Base-by-base conservation (phyloP, 2,113 vertebrate genomes). In the Cygnus atratus region DNA sequence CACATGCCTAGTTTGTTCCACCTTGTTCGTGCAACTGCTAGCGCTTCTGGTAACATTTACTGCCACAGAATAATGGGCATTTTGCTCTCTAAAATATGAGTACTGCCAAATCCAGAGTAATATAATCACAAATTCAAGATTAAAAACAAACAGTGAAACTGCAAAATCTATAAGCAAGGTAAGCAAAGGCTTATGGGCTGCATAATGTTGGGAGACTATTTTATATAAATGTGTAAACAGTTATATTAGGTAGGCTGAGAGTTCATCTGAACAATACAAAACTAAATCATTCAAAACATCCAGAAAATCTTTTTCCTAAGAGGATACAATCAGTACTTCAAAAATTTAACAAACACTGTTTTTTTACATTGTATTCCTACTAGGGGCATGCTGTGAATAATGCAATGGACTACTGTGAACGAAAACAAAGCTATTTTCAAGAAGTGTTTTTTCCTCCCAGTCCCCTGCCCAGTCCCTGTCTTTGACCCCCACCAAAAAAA, bases 161-260 rank as follows among this genome's bases (percentile, higher is more conserved):
- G 48, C 29, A 93, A 93, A 93, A 94, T 87, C 88, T 73, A 85
- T 87, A 83, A 44, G 58, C 46, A 87, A 82, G 44, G 35, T 63
- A 67, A 80, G 22, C 73, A 95, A 92, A 90, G 48, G 7, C 43
- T 89, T 65, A 76, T 0, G 0, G 91, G 66, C 58, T 62, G 58
- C 26, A 43, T 68, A 84, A 92, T 24, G 29, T 15, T 63, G 26
- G 57, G 26, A 55, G 75, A 67, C 16, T 39, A 50, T 61, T 93
- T 70, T 66, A 48, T 68, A 72, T 10, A 95, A 84, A 25, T 6
- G 50, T 19, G 5, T 37, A 87, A 71, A 29, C 44, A 83, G 35
- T 72, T 76, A 35, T 21, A 82, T 14, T 16, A 31, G 25, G 61
- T 84, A 90, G 48, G 43, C 24, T 68, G 58, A 57, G 33, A 78